phyloP scores from a whole-genome alignment of 23 tunicate genomes.

The Aplidium turbinatum region DNA sequence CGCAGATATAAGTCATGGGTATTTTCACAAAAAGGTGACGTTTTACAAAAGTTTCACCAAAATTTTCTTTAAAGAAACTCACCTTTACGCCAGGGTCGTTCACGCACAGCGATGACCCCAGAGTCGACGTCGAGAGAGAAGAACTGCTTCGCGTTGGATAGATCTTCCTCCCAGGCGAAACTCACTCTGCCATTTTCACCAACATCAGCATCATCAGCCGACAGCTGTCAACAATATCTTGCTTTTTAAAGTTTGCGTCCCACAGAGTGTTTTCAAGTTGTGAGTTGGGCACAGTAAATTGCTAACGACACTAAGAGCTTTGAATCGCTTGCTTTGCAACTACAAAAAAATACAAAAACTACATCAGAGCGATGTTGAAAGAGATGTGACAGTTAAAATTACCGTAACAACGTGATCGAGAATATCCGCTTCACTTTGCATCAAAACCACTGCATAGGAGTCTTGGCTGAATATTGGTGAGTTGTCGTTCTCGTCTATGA shows the following conservation, averaged over 20 bases:
- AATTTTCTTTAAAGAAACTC: slow-evolving; percentile 6
- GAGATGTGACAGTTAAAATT: neutral
- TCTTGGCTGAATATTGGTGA: slow-evolving; percentile 36
- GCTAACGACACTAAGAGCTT: no score
- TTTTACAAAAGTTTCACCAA: no score
- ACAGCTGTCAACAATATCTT: slow-evolving; percentile 28
- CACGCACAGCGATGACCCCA: slow-evolving; percentile 38
- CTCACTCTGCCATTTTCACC: slow-evolving; percentile 49
- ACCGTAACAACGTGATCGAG: slow-evolving; percentile 33
- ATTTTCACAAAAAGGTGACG: neutral
- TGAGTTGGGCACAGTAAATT: no score
- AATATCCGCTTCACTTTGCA: slow-evolving; percentile 1
- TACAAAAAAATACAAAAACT: no score
- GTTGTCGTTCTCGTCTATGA: slow-evolving; percentile 62
- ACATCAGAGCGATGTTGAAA: slow-evolving; percentile 3
- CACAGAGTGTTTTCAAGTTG: no score
- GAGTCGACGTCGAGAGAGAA: slow-evolving; percentile 23
- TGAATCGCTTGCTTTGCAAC: no score
- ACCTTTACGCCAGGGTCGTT: slow-evolving; percentile 11
- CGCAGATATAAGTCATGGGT: neutral
- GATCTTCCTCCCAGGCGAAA: slow-evolving; percentile 40
- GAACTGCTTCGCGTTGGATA: slow-evolving; percentile 19
- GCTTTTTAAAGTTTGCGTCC: no score
- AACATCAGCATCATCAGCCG: slow-evolving; percentile 48
- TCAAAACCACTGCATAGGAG: slow-evolving; percentile 17